Evolutionary conservation across 2,797 vertebrate species (phyloP).

Genomic region (Schizopygopsis malacanthus): DNA sequence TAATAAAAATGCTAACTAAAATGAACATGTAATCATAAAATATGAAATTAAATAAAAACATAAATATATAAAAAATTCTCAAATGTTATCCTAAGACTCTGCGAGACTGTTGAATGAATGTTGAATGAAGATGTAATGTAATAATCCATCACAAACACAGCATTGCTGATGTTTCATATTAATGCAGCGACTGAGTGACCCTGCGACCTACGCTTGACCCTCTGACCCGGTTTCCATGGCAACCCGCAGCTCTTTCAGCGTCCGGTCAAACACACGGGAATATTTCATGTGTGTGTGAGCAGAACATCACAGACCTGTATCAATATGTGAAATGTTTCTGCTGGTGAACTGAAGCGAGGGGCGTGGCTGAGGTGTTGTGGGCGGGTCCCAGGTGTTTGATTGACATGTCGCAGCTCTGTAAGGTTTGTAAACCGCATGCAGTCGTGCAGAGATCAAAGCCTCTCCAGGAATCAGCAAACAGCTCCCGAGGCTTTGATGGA

Average conservation of each 20-base stretch:
- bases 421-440: slow-evolving; percentile 14
- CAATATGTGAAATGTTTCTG: not conserved
- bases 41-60: too few species aligned
- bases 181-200: not conserved
- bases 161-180: not conserved
- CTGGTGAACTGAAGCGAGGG: not conserved
- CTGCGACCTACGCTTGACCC: not conserved
- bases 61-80: too few species aligned
- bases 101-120: not conserved
- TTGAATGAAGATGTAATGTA: not conserved
- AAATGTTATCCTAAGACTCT: not conserved
- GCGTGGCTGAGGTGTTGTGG: not conserved
- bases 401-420: not conserved
- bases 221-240: not conserved
- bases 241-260: not conserved
- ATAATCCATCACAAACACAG: not conserved
- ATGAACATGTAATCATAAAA: too few species aligned
- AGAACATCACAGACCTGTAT: not conserved
- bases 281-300: not conserved
- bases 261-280: not conserved
- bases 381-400: not conserved
- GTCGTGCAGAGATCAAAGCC: slow-evolving; percentile 50
- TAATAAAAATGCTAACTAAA: too few species aligned
- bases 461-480: slow-evolving; percentile 38
- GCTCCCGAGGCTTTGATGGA: slow-evolving; percentile 44